Percentiles rank a stretch among this genome's conserved stretches.
phyloP scores from a whole-genome alignment of 2,797 vertebrate species.

The Cyclopterus lumpus region DNA sequence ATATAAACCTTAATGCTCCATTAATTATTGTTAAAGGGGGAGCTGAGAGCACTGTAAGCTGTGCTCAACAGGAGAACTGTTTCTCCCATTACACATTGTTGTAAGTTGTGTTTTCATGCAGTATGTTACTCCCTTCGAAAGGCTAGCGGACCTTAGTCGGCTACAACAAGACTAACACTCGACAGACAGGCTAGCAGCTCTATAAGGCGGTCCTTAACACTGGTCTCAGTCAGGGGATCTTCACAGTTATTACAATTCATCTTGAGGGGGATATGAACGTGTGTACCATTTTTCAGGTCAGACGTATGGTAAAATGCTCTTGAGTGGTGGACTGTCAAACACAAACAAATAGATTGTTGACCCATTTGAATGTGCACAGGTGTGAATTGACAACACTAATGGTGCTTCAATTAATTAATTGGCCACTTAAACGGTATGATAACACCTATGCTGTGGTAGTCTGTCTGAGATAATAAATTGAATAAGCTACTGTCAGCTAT shows the following conservation, averaged over 20 bases:
- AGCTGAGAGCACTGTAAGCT: slow-evolving; percentile 20
- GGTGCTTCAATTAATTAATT: slow-evolving; percentile 13
- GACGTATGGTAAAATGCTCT: not conserved
- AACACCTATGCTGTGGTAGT: not conserved
- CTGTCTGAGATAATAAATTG: no score
- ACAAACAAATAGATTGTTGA: not conserved
- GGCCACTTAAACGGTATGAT: not conserved
- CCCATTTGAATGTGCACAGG: not conserved
- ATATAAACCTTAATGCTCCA: slow-evolving; percentile 43
- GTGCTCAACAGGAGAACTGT: not conserved
- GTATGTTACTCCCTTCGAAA: not conserved
- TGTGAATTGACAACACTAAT: slow-evolving; percentile 21
- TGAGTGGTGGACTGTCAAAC: not conserved
- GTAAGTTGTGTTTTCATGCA: not conserved
- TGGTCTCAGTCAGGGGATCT: not conserved
- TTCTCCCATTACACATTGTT: not conserved
- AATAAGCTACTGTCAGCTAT: no score
- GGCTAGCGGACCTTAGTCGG: not conserved
- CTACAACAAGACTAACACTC: not conserved
- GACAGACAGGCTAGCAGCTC: not conserved
- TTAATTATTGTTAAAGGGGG: slow-evolving; percentile 42
- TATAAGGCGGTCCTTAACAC: not conserved
- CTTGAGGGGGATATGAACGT: not conserved
- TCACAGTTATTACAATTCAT: not conserved
- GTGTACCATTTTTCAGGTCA: not conserved